Evolutionary conservation across 2,113 vertebrate genomes (phyloP).

Genomic region (Dipodomys merriami): DNA sequence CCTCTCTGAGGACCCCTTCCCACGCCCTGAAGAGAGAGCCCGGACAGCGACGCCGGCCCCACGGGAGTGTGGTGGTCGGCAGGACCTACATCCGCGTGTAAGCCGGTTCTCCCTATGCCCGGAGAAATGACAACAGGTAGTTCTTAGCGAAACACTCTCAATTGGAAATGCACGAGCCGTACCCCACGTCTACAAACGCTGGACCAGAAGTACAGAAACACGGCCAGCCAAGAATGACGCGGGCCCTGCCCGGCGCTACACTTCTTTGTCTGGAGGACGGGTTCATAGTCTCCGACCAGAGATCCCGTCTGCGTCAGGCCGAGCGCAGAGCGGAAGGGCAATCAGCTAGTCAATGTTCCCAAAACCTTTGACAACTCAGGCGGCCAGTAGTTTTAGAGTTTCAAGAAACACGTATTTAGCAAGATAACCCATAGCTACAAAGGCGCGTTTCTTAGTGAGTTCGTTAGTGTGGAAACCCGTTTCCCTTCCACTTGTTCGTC

Average conservation of each 20-base stretch:
- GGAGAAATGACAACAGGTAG: background rate
- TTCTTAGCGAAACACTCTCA: background rate
- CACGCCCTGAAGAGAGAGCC: background rate
- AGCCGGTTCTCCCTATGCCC: background rate
- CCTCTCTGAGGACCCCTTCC: background rate
- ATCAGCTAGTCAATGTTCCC: background rate
- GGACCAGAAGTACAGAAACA: constrained; percentile 16
- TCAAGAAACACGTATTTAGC: constrained; percentile 15
- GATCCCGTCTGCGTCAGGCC: background rate
- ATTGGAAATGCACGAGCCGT: background rate
- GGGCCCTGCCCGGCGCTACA: background rate
- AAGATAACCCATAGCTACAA: background rate
- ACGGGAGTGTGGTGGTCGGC: background rate
- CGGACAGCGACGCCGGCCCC: background rate
- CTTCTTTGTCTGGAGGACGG: background rate
- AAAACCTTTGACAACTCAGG: constrained; percentile 25
- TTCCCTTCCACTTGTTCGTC: constrained; percentile 15
- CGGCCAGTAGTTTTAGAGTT: background rate
- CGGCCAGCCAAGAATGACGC: background rate
- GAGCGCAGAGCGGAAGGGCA: background rate
- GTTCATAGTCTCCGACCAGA: background rate
- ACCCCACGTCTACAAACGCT: background rate
- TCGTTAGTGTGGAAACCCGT: background rate
- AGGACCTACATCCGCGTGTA: background rate
- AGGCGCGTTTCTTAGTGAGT: background rate